phyloP scores from a whole-genome alignment of 2,888 invertebrate species.

The Rhagonycha lutea region DNA sequence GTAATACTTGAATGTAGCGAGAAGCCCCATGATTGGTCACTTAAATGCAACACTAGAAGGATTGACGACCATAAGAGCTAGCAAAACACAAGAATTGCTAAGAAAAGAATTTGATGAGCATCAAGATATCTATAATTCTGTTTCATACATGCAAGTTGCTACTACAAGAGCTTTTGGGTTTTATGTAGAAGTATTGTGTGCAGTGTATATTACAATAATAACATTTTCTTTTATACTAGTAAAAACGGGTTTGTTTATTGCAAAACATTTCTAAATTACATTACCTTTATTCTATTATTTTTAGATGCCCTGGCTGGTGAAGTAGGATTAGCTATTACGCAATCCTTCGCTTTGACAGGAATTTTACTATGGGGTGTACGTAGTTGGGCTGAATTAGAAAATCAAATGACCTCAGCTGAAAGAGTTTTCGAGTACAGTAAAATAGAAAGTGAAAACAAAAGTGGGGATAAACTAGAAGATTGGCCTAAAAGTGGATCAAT shows the following conservation, averaged over 20 bases:
- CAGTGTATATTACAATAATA: constrained; percentile 37
- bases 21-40: constrained; percentile 51
- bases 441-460: constrained; percentile 52
- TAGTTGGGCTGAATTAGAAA: constrained; percentile 82
- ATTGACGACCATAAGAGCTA: constrained; percentile 49
- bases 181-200: constrained; percentile 44
- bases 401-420: constrained; percentile 89
- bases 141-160: constrained; percentile 44
- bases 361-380: constrained; percentile 68
- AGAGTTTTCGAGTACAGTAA: constrained; percentile 61
- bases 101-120: constrained; percentile 49
- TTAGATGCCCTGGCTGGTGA: constrained; percentile 68
- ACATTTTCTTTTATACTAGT: constrained; percentile 29
- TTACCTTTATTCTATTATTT: constrained; percentile 4
- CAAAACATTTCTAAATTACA: constrained; percentile 2
- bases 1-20: constrained; percentile 37
- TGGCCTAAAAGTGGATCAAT: constrained; percentile 76
- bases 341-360: constrained; percentile 78
- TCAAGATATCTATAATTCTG: constrained; percentile 49
- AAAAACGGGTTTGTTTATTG: constrained; percentile 9
- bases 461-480: constrained; percentile 59
- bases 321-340: constrained; percentile 80
- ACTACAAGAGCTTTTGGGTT: constrained; percentile 46
- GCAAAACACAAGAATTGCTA: constrained; percentile 43
- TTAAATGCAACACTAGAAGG: constrained; percentile 52